Evolutionary conservation across 2,797 vertebrate species (phyloP).

Genomic region (Gymnothorax reevesii): DNA sequence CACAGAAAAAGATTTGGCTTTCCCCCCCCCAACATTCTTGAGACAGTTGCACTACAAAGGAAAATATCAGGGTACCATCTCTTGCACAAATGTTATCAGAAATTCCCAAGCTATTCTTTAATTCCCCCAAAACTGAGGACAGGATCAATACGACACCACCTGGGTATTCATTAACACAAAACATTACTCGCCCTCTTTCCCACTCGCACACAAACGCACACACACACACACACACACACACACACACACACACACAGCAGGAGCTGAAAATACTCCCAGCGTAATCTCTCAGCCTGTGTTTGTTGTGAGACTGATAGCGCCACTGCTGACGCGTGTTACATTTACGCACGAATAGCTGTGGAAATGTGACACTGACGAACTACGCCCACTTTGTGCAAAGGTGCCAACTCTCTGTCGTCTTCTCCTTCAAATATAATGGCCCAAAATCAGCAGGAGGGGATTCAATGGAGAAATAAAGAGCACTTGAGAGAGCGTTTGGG

Average conservation of each 20-base stretch:
- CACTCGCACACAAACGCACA: neutral
- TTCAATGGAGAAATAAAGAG: neutral
- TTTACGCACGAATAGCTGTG: slow-evolving; percentile 12
- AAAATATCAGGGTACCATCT: neutral
- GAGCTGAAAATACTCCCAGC: neutral
- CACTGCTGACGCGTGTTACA: neutral
- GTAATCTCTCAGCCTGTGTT: neutral
- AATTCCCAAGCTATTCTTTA: neutral
- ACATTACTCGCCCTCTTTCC: neutral
- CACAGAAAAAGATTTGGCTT: neutral
- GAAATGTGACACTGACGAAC: slow-evolving; percentile 39
- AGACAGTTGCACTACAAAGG: neutral
- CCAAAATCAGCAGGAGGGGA: neutral
- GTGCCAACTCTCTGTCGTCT: slow-evolving; percentile 38
- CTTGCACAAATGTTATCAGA: neutral
- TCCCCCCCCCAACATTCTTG: neutral
- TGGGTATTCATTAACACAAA: neutral
- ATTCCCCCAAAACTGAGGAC: neutral
- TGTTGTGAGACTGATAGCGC: neutral
- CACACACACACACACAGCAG: neutral
- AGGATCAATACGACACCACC: neutral
- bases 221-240: neutral
- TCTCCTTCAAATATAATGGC: slow-evolving; percentile 8
- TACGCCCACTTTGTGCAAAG: slow-evolving; percentile 43
- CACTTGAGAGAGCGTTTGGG: neutral